Evolutionary conservation across 2,113 vertebrate species (phyloP), one percentile per base, ranked within the genome.

Genomic region (Pelobates fuscus): DNA sequence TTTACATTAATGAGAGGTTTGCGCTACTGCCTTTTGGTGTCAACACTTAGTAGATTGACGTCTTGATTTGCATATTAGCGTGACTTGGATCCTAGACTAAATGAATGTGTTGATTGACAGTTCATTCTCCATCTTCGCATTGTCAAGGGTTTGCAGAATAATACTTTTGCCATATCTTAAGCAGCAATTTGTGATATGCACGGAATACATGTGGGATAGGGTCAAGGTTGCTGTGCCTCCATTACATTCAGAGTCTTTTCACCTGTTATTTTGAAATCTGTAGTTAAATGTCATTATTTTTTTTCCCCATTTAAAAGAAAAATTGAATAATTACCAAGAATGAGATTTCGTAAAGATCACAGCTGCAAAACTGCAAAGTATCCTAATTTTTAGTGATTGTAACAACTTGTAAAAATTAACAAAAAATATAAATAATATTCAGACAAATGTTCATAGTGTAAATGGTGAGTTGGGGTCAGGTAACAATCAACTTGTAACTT

Each of bases 201-300:
- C 2, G 18, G 11, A 55, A 23, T 20, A 21, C 52, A 23, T 23
- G 20, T 18, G 52, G 52, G 52, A 55, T n/a, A 1, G 2, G 7
- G n/a, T 21, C 52, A 23, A 55, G 52, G 52, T 55, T 55, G 21
- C 52, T 21, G 21, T 2, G 8, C 44, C 21, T 23, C 52, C 10
- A 55, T 23, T 23, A 17, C 8, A 55, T 20, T 55, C 3, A 21
- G 52, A 23, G 21, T 5, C 2, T 15, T 55, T 55, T 55, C 52
- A 55, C 52, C 52, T 55, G 44, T 14, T 49, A 49, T 49, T 71
- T 65, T 63, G 64, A 81, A 78, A 80, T 82, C n/a, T n/a, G n/a
- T n/a, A n/a, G n/a, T n/a, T n/a, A n/a, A n/a, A n/a, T n/a, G n/a
- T n/a, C n/a, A n/a, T n/a, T n/a, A n/a, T n/a, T n/a, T n/a, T n/a